Conservation (phyloP, 2,797 vertebrate species). For the Tinamus major region DNA sequence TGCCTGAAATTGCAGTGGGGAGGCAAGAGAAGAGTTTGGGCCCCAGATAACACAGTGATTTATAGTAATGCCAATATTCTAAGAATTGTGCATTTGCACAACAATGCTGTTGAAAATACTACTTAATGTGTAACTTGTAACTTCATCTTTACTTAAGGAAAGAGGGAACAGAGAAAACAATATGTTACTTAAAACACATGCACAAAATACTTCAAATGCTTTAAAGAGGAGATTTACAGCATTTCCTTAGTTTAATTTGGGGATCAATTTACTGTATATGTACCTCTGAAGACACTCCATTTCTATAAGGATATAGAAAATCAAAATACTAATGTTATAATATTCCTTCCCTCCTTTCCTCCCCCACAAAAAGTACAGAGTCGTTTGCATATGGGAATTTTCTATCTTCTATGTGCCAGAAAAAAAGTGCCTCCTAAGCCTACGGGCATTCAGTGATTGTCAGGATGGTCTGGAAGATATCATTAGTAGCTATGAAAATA, state of each 20-base stretch:
- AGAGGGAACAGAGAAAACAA: not conserved
- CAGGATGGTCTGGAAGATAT: not conserved
- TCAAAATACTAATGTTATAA: not conserved
- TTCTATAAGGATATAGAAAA: not conserved
- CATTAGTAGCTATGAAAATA: not conserved
- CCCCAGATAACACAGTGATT: not conserved
- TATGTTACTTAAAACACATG: not conserved
- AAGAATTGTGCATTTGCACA: not conserved
- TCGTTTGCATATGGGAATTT: not conserved
- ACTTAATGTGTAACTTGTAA: not conserved
- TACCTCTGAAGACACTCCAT: not conserved
- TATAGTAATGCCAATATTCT: not conserved
- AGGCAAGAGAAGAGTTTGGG: not conserved
- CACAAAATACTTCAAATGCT: not conserved
- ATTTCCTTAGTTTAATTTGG: slow-evolving; percentile 14
- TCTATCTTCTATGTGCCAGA: not conserved
- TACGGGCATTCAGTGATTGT: not conserved
- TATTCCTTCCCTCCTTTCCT: not conserved
- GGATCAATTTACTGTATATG: not conserved
- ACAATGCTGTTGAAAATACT: not conserved
- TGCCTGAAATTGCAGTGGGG: slow-evolving; percentile 43
- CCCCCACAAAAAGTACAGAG: not conserved
- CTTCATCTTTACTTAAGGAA: not conserved
- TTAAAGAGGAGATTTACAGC: not conserved
- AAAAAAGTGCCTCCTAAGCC: not conserved